phyloP scores from a whole-genome alignment of 1,140 invertebrate species.

The Bombus confusus region DNA sequence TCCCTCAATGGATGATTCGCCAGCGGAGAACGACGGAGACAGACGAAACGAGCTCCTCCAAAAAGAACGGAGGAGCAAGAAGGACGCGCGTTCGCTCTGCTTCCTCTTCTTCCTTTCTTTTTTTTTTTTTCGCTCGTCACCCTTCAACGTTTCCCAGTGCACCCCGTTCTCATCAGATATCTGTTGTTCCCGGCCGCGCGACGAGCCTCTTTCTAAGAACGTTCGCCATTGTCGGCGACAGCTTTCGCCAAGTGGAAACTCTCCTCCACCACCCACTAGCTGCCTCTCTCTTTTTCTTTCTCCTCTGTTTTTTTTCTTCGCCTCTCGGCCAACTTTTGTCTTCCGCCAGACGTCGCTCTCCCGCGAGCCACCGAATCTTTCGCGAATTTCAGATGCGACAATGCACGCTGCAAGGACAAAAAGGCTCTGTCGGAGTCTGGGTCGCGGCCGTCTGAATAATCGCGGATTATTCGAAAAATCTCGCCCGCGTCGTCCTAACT shows the following conservation, averaged over 20 bases:
- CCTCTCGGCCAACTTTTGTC: slow-evolving; percentile 44
- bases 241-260: slow-evolving; percentile 64
- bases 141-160: slow-evolving; percentile 35
- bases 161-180: slow-evolving; percentile 61
- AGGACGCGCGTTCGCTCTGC: background rate
- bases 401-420: slow-evolving; percentile 30
- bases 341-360: background rate
- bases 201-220: slow-evolving; percentile 53
- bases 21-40: background rate
- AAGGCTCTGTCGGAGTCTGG: slow-evolving; percentile 23
- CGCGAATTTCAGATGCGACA: slow-evolving; percentile 49
- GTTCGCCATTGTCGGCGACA: slow-evolving; percentile 60
- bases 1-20: slow-evolving; percentile 61
- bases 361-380: slow-evolving; percentile 29
- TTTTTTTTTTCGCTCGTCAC: slow-evolving; percentile 5
- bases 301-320: no score
- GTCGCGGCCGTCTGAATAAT: slow-evolving; percentile 13
- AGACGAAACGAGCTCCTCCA: background rate
- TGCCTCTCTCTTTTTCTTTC: slow-evolving; percentile 16
- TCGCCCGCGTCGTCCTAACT: background rate
- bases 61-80: background rate
- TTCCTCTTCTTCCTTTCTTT: background rate
- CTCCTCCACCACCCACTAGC: background rate
- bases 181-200: slow-evolving; percentile 48
- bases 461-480: slow-evolving; percentile 50